Percentiles rank a stretch among this genome's conserved stretches.
Conservation (phyloP, 2,888 invertebrate genomes). For the Epinotia nisella region DNA sequence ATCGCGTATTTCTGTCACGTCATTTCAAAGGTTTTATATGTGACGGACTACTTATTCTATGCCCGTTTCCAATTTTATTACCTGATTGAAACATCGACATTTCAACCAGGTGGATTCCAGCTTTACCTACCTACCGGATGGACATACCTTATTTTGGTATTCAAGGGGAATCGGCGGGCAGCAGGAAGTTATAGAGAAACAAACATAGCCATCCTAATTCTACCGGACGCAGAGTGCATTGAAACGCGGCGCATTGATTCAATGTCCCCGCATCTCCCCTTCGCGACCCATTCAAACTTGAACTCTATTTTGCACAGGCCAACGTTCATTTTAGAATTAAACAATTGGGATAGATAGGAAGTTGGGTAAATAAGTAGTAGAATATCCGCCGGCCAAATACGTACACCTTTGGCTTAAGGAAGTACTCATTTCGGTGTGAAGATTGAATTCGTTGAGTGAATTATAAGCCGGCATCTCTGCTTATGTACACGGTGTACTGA, state of each 20-base stretch:
- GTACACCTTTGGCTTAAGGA: slow-evolving; percentile 48
- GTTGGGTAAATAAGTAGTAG: neutral
- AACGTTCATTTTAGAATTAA: neutral
- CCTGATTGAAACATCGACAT: slow-evolving; percentile 3
- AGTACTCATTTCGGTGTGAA: slow-evolving; percentile 37
- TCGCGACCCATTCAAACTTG: neutral
- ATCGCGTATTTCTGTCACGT: no score
- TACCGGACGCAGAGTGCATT: slow-evolving; percentile 75
- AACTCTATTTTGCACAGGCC: neutral
- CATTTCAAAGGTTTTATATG: no score
- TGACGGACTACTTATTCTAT: neutral
- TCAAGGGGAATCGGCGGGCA: slow-evolving; percentile 45
- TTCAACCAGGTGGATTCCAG: slow-evolving; percentile 9
- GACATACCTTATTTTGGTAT: slow-evolving; percentile 32
- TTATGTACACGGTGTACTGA: slow-evolving; percentile 2
- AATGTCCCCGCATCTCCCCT: neutral
- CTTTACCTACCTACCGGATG: slow-evolving; percentile 25
- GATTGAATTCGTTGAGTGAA: slow-evolving; percentile 40
- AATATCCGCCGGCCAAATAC: slow-evolving; percentile 50
- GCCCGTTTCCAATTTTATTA: neutral
- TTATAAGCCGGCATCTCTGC: slow-evolving; percentile 30
- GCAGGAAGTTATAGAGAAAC: slow-evolving; percentile 69
- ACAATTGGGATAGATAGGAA: neutral
- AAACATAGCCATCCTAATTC: slow-evolving; percentile 62
- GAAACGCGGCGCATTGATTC: slow-evolving; percentile 63